Conservation (phyloP, 2,113 vertebrate species). For the Jacana jacana region DNA sequence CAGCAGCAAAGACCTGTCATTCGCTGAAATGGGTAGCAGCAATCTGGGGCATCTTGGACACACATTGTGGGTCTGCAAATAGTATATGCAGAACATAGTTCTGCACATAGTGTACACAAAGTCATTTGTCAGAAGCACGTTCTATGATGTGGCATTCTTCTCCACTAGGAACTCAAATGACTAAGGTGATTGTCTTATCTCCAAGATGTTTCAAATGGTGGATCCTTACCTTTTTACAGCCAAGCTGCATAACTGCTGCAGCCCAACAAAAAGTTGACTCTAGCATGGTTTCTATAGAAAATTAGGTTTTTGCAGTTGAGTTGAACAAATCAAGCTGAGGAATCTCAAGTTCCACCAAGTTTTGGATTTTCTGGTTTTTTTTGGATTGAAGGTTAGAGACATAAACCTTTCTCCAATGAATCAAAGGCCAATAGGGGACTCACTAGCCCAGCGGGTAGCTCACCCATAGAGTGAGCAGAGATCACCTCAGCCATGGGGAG, state of each 20-base stretch:
- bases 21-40: not conserved
- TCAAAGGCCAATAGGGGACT: rapidly evolving
- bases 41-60: not conserved
- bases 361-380: not conserved
- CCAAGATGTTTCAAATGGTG: not conserved
- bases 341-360: not conserved
- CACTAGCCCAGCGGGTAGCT: not conserved
- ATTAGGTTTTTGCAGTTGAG: not conserved
- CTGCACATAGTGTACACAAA: not conserved
- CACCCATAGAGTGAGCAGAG: not conserved
- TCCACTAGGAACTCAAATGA: not conserved
- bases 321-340: not conserved
- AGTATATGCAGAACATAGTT: too few species aligned
- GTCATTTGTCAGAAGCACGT: not conserved
- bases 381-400: not conserved
- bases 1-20: not conserved
- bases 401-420: not conserved
- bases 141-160: rapidly evolving
- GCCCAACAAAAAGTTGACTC: not conserved
- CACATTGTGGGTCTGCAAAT: not conserved
- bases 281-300: not conserved
- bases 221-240: not conserved
- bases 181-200: not conserved
- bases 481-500: rapidly evolving
- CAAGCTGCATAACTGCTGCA: not conserved